Conservation (phyloP, 2,888 invertebrate species). For the Synanthedon formicaeformis region DNA sequence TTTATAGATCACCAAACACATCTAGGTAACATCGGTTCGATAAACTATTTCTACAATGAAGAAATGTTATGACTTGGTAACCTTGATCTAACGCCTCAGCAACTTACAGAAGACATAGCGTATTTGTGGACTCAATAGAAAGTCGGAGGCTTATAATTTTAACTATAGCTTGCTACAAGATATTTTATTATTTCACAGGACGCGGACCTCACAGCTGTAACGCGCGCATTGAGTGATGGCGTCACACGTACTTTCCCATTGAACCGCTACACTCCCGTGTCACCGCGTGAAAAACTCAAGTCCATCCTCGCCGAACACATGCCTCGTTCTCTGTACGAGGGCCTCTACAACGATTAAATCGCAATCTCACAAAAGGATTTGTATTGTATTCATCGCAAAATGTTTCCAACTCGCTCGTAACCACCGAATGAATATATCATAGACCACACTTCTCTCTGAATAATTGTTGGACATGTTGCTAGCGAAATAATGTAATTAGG, state of each 20-base stretch:
- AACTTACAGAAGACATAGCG: too few relatives aligned
- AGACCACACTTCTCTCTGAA: too few relatives aligned
- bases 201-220: slow-evolving; percentile 80
- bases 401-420: neutral
- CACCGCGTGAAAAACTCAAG: slow-evolving; percentile 82
- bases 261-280: slow-evolving; percentile 85
- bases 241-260: slow-evolving; percentile 86
- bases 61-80: too few relatives aligned
- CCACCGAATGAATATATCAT: neutral
- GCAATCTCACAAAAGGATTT: neutral
- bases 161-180: too few relatives aligned
- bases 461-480: too few relatives aligned
- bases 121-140: too few relatives aligned
- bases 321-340: slow-evolving; percentile 84
- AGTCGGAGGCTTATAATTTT: too few relatives aligned
- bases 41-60: too few relatives aligned
- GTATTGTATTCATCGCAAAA: neutral
- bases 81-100: too few relatives aligned
- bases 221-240: slow-evolving; percentile 81
- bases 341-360: slow-evolving; percentile 72
- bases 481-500: too few relatives aligned
- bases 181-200: slow-evolving; percentile 58
- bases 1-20: too few relatives aligned
- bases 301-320: slow-evolving; percentile 84
- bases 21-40: too few relatives aligned